Evolutionary conservation across 1,140 invertebrate genomes (phyloP), one percentile per base, ranked within the genome.

Genomic region (Trichonephila clavata): DNA sequence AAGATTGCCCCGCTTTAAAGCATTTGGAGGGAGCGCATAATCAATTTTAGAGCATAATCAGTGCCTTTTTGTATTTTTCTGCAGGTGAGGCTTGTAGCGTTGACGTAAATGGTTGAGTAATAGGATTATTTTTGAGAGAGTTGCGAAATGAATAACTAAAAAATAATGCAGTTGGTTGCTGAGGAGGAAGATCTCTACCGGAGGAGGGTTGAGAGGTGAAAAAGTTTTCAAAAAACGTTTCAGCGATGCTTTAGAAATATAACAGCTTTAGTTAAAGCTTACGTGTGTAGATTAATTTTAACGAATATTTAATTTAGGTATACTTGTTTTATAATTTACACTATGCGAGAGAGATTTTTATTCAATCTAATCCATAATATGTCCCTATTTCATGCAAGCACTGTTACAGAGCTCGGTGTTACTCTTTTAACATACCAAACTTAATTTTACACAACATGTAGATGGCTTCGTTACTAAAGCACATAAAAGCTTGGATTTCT

Each of bases 41-140:
- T 77, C 71, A 77, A 77, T 77, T 77, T 77, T 77, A 18, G 24
- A 39, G 32, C 27, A 77, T 77, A 77, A 77, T 77, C 71, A 77
- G 71, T 32, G 32, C 71, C 18, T 77, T 27, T 77, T 77, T 77
- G 27, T 39, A 77, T 77, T 32, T 77, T 68, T 68, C 24, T 39
- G 32, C 24, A 77, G 71, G 32, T 32, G 71, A 77, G 71, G 71
- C 39, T 77, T 77, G 32, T 18, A 77, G 27, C 71, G 14, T 32
- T 77, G 71, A 6, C 14, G 71, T 77, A 77, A 77, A 32, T 77
- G 71, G 71, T 7, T 27, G 71, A 20, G 18, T 77, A 77, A 77
- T 77, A 27, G 71, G 71, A 77, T 77, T 77, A 77, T 77, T 77
- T 77, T 77, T 24, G 71, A 77, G 32, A 77, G 18, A 14, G 71